A percentile compares a stretch with the other conserved stretches of the same genome.
Conservation (phyloP, 2,797 vertebrate species). For the Naso thynnoides region DNA sequence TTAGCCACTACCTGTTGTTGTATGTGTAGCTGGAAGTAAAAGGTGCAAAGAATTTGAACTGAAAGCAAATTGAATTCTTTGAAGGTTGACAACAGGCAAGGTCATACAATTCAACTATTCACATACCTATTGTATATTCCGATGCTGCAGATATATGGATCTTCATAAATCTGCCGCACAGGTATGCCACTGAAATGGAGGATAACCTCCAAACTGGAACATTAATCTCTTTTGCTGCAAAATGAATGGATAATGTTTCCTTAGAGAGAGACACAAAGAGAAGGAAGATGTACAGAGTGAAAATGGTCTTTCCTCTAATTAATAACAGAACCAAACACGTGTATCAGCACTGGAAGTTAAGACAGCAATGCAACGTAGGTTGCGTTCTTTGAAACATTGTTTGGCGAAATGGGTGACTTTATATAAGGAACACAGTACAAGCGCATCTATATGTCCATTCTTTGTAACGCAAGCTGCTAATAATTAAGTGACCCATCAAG, state of each 20-base stretch:
- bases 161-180: neutral
- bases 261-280: neutral
- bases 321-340: neutral
- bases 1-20: neutral
- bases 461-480: neutral
- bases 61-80: neutral
- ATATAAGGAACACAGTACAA: too few species aligned
- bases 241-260: neutral
- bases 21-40: neutral
- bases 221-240: slow-evolving; percentile 12
- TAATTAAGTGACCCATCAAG: neutral
- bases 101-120: neutral
- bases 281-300: neutral
- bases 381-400: neutral
- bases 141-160: neutral
- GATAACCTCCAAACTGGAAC: slow-evolving; percentile 2
- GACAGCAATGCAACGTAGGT: neutral
- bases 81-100: neutral
- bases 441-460: neutral
- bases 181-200: neutral
- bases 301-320: slow-evolving; percentile 5
- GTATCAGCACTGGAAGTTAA: neutral
- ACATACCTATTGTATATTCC: neutral
- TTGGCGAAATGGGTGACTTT: neutral
- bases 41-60: slow-evolving; percentile 2